Evolutionary conservation across 2,113 vertebrate genomes (phyloP), one percentile per base, ranked within the genome.

Genomic region (Raphicerus campestris): DNA sequence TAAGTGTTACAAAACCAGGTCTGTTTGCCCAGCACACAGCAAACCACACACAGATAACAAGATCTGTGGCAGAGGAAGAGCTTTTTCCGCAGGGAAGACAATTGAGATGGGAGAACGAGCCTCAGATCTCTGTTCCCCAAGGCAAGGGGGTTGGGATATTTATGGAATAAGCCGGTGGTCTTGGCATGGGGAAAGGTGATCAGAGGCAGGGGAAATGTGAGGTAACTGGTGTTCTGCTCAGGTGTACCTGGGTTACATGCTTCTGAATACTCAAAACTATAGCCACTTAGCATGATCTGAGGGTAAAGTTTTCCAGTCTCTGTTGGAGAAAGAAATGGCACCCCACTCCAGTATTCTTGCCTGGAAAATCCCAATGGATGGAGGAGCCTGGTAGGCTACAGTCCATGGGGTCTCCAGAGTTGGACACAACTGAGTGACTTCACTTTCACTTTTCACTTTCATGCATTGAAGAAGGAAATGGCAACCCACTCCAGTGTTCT

Each of bases 401-500:
- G 61, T 63, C 61, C 15, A 17, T 63, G 30, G 30, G 7, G 7
- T 63, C 15, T 0, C 0, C 3, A n/a, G 60, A 32, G 60, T 63
- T 13, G 0, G 30, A 32, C 1, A 32, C 1, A 0, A 63, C 60
- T 63, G 60, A 32, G 30, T 0, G 7, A 63, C 14, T 63, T 63
- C 60, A 16, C 30, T 16, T 63, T 63, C 3, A 16, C 14, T 63
- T 63, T 32, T 63, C 60, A 32, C 60, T 63, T 63, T 32, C 30
- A 63, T 32, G 30, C 60, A 32, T 8, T 63, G 60, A 30, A 32
- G 60, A 32, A 32, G 60, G 14, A 32, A 61, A 63, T 32, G 60
- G 60, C 30, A 63, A 63, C 30, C 30, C 30, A 63, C 58, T 61
- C 58, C 28, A 61, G 58, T 61, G 11, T 30, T 61, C 28, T 61